Conservation (phyloP, 1,140 invertebrate species). For the Calephelis virginiensis region DNA sequence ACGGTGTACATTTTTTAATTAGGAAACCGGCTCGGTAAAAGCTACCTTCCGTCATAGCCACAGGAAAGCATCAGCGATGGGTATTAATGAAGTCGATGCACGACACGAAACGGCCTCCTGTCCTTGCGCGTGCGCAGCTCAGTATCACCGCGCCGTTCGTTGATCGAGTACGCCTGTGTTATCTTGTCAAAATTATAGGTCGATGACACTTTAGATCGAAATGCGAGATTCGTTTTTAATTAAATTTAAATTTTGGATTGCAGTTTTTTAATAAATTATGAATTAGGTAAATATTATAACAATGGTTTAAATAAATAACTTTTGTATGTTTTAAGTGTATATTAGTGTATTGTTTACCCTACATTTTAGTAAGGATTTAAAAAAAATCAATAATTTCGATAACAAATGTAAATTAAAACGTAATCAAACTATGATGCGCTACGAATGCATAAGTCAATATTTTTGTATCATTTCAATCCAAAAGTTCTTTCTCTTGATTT, state of each 20-base stretch:
- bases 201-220: conserved; percentile 52
- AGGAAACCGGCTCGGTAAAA: conserved; percentile 72
- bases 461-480: too few species aligned
- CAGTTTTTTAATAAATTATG: conserved; percentile 22
- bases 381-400: too few species aligned
- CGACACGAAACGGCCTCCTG: conserved; percentile 41
- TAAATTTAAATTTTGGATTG: conserved; percentile 36
- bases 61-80: conserved; percentile 68
- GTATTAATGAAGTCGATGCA: conserved; percentile 63
- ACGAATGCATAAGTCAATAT: too few species aligned
- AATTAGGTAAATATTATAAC: conserved; percentile 28
- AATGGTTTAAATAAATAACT: not conserved
- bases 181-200: conserved; percentile 44
- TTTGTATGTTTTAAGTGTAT: too few species aligned
- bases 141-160: conserved; percentile 61
- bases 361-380: too few species aligned
- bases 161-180: conserved; percentile 43
- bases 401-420: too few species aligned
- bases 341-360: too few species aligned
- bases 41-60: conserved; percentile 67
- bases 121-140: conserved; percentile 46
- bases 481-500: too few species aligned
- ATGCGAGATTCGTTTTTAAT: conserved; percentile 38
- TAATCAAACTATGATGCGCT: too few species aligned
- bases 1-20: conserved; percentile 62